These are phyloP conservation scores for Pampusana beccarii DNA, from an alignment of 2,113 vertebrate species.

Conservation along the genomic window DNA sequence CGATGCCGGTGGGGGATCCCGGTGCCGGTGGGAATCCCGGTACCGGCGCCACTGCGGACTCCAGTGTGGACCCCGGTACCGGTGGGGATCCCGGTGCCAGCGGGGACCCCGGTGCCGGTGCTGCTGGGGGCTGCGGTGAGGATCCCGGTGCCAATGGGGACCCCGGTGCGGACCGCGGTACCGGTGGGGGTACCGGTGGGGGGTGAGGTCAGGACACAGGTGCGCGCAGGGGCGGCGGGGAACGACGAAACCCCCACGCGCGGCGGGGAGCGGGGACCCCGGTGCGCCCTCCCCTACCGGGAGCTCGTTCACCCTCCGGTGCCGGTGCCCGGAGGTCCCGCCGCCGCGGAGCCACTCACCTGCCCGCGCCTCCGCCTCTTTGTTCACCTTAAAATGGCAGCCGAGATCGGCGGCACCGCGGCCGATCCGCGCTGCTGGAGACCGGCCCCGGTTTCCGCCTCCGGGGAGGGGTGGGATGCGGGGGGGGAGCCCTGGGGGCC, in stretches of 20 bases:
- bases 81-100: neutral
- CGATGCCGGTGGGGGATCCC: neutral
- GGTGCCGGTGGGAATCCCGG: neutral
- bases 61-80: neutral
- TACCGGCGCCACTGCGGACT: too few species aligned
- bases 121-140: neutral
- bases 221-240: neutral
- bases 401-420: neutral
- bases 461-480: neutral
- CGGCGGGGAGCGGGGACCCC: neutral
- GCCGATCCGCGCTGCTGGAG: neutral
- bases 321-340: neutral
- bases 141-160: neutral
- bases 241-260: neutral
- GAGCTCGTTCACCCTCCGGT: neutral
- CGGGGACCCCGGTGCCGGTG: neutral
- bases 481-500: neutral
- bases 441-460: neutral
- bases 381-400: slow-evolving; percentile 35
- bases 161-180: too few species aligned
- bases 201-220: too few species aligned
- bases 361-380: neutral
- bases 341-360: neutral
- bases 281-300: neutral
- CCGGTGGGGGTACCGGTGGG: too few species aligned